A percentile compares a stretch with the other conserved stretches of the same genome.
phyloP scores from a whole-genome alignment of 2,888 invertebrate genomes.

The Zygogramma bicolorata region DNA sequence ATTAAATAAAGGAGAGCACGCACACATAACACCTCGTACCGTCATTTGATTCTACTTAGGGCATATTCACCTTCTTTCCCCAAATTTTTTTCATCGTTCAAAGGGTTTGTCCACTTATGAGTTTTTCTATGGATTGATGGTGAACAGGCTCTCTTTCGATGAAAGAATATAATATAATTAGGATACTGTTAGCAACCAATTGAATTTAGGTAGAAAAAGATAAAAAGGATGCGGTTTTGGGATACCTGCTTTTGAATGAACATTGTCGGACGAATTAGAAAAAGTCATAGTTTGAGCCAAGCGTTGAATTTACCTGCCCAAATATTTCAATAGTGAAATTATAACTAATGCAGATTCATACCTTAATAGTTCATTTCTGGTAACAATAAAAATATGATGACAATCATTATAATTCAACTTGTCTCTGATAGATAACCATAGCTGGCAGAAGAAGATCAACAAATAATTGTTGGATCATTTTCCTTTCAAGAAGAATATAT shows the following conservation, averaged over 20 bases:
- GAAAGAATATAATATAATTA: background rate
- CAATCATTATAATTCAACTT: no score
- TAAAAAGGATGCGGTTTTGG: conserved; percentile 3
- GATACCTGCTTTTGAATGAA: background rate
- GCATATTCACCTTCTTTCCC: background rate
- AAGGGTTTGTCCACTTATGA: background rate
- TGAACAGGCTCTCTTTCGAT: background rate
- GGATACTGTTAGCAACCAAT: conserved; percentile 39
- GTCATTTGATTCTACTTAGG: conserved; percentile 12
- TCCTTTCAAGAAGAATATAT: no score
- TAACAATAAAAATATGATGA: no score
- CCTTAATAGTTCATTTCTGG: no score
- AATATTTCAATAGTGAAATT: no score
- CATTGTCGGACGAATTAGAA: background rate
- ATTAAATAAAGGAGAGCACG: conserved; percentile 1
- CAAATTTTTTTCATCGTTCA: background rate
- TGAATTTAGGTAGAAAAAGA: conserved; percentile 41
- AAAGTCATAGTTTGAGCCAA: background rate
- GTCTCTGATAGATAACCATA: no score
- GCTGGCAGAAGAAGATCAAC: no score
- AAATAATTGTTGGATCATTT: no score
- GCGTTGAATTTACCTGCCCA: no score
- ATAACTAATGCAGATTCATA: no score
- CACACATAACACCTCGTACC: background rate
- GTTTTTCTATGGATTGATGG: background rate